Evolutionary conservation across 2,888 invertebrate species (phyloP), one percentile per base, ranked within the genome.

Genomic region (Philaethria dido): DNA sequence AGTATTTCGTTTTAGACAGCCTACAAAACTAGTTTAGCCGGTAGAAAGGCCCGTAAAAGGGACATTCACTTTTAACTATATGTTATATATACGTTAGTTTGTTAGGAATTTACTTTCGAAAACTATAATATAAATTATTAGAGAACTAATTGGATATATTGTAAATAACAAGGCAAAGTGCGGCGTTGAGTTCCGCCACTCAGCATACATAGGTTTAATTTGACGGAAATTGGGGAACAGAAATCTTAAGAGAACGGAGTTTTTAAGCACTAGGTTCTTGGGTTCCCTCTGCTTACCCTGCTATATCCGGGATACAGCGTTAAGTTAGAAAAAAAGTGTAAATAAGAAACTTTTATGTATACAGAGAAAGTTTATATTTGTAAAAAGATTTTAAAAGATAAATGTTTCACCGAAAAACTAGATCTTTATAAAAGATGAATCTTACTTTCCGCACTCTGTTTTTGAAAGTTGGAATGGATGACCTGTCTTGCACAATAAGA

Each of bases 41-140:
- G 64, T 68, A 70, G 70, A 70, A 69, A 69, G 67, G 68, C 70
- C 42, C 66, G 73, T 72, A 71, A 71, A 72, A 71, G 70, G 73
- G 67, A 72, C 69, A 61, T 69, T 73, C 69, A 68, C 72, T 69
- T 54, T 39, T 45, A 59, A 44, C 59, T 59, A 45, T 59, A 45
- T 59, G 44, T 39, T 57, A 22, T 45, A 25, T 59, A 59, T 59
- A 29, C 44, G 42, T 59, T 22, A 50, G 50, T 45, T 67, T 50
- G 67, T 45, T 39, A 22, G 16, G 42, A 63, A 60, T 69, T 64
- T 50, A 64, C 68, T 69, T 71, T 69, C 69, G 52, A 62, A 61
- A 44, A 13, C 29, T 20, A 57, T 50, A 50, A n/a, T 50, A 16
- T 50, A 50, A 50, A 16, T 29, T 50, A 29, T 14, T 29, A n/a